Evolutionary conservation across 2,888 invertebrate genomes (phyloP).

Genomic region (Cheilosia soror): DNA sequence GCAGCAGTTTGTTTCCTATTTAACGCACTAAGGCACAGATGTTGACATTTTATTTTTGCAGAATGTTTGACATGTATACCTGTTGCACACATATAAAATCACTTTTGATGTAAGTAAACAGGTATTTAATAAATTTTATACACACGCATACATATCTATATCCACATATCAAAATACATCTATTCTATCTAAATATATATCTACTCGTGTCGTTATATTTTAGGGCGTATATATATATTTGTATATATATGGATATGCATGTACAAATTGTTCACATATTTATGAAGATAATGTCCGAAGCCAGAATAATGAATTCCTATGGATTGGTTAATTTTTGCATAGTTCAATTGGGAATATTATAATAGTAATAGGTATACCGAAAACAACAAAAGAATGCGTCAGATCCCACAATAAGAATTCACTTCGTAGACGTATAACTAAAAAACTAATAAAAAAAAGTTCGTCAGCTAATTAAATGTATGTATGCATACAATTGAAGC

Average conservation of each 20-base stretch:
- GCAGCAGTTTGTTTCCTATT: conserved; percentile 43
- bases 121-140: conserved; percentile 53
- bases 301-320: conserved; percentile 8
- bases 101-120: conserved; percentile 56
- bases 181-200: conserved; percentile 31
- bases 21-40: conserved; percentile 48
- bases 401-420: conserved; percentile 55
- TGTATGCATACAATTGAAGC: conserved; percentile 47
- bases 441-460: conserved; percentile 54
- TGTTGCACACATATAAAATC: conserved; percentile 68
- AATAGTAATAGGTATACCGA: conserved; percentile 20
- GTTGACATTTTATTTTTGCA: conserved; percentile 58
- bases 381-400: conserved; percentile 52
- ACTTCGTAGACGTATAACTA: conserved; percentile 43
- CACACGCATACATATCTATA: conserved; percentile 29
- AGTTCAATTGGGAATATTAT: conserved; percentile 47
- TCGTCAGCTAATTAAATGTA: conserved; percentile 52
- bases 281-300: conserved; percentile 10
- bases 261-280: conserved; percentile 32
- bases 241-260: conserved; percentile 11
- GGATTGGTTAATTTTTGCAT: conserved; percentile 59
- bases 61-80: conserved; percentile 69
- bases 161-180: conserved; percentile 19
- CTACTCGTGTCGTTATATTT: conserved; percentile 32
- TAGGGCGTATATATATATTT: conserved; percentile 29